Base-by-base conservation (phyloP, 1,140 invertebrate species). In the Penaeus chinensis region DNA sequence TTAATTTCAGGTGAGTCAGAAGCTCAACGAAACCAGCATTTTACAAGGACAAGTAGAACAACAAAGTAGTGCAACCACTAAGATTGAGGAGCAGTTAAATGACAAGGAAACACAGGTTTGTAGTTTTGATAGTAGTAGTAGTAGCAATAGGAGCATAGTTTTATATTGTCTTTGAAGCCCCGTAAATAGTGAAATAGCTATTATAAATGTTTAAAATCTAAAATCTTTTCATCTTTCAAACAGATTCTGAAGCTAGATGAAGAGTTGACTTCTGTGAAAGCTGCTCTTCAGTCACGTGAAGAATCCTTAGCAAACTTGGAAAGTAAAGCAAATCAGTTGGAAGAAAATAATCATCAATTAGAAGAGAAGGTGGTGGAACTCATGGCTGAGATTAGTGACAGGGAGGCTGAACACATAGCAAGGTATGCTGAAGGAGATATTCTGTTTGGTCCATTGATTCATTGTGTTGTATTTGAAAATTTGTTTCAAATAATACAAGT, bases 291-390 rank as follows among this genome's bases (percentile, higher is more conserved):
- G n/a, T 32, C 63, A 13, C 62, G 85, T 54, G 87, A 90, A 66
- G 76, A 90, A 60, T 83, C 61, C 32, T 61, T 88, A 5, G 65
- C 81, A n/a, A 32, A 74, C 19, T 16, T 88, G 18, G 69, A 86
- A 74, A 66, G 22, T 13, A 79, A 80, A 71, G 61, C 82, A 7
- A 69, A 80, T 37, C n/a, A 81, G 0, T 13, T 84, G 24, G 77
- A 84, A 66, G 83, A 89, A 3, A 82, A 61, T 54, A 89, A 79
- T n/a, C 65, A 66, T 65, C 77, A 82, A n/a, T 71, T 89, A 61
- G 88, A 89, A 78, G 83, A 85, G 79, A 89, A 74, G 32, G 54
- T 89, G 20, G 88, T 89, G 60, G 78, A 85, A 54, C 62, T 89
- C 0, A 89, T 89, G 88, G 77, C 65, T 10, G 79, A 89, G 79